Percentiles rank a stretch among this genome's conserved stretches.
phyloP scores from a whole-genome alignment of 2,797 vertebrate species.

The Ptychadena robeensis region DNA sequence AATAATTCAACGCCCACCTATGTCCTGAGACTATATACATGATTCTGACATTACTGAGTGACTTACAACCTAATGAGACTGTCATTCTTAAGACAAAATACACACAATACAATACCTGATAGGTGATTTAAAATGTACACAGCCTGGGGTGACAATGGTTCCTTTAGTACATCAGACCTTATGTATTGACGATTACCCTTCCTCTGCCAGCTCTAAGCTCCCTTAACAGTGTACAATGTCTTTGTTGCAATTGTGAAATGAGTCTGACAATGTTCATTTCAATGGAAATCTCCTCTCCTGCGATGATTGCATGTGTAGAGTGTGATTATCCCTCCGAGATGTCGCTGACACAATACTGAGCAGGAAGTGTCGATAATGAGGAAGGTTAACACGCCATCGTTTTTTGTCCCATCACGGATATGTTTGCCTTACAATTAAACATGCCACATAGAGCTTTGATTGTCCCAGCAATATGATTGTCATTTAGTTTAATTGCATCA shows the following conservation, averaged over 20 bases:
- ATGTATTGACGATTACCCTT: slow-evolving; percentile 1
- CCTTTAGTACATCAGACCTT: background rate
- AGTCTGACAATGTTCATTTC: slow-evolving; percentile 25
- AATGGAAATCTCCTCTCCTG: slow-evolving; percentile 14
- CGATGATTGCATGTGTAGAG: slow-evolving; percentile 2
- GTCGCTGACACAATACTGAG: slow-evolving; percentile 17
- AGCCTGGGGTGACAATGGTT: background rate
- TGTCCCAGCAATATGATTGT: slow-evolving; percentile 44
- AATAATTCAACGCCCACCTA: background rate
- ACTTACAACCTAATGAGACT: background rate
- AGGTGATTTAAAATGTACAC: background rate
- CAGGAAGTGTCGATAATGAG: slow-evolving; percentile 42
- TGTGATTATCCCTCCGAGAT: slow-evolving; percentile 35
- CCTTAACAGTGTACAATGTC: background rate
- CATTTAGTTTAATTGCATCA: slow-evolving; percentile 50
- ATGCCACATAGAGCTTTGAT: slow-evolving; percentile 44
- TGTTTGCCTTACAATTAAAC: slow-evolving; percentile 41
- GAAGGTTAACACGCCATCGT: slow-evolving; percentile 37
- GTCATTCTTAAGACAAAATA: background rate
- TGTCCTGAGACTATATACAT: background rate
- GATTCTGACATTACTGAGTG: background rate
- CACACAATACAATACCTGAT: background rate
- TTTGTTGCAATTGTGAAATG: slow-evolving; percentile 12
- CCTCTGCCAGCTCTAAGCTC: background rate
- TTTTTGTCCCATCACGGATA: slow-evolving; percentile 35